A percentile compares a stretch with the other conserved stretches of the same genome.
These are phyloP conservation scores for Ctenoplectra terminalis DNA, from an alignment of 1,140 invertebrate species.

Conservation along the genomic window DNA sequence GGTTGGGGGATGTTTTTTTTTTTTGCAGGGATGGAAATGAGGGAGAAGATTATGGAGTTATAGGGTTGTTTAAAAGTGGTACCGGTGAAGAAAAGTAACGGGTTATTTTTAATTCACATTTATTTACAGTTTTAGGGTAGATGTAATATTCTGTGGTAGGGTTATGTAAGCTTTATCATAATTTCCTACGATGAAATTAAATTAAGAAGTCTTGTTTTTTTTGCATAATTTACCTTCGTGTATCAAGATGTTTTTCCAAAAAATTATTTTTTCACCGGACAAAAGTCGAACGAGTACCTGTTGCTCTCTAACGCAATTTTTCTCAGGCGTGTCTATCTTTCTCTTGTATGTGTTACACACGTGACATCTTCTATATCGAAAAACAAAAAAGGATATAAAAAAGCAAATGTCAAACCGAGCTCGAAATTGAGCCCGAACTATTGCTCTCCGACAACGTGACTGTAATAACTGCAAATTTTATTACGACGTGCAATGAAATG, in stretches of 20 bases:
- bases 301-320: slow-evolving; percentile 25
- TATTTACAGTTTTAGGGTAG: too few species aligned
- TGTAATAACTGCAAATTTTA: slow-evolving; percentile 12
- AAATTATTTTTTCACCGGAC: not conserved
- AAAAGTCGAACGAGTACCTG: slow-evolving; percentile 19
- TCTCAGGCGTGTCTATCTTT: slow-evolving; percentile 4
- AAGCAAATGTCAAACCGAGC: not conserved
- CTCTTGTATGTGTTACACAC: too few species aligned
- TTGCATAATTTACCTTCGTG: too few species aligned
- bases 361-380: not conserved
- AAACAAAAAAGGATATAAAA: not conserved
- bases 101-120: not conserved
- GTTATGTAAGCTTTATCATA: too few species aligned
- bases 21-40: too few species aligned
- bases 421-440: slow-evolving; percentile 1
- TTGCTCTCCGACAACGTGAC: not conserved
- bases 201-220: too few species aligned
- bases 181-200: too few species aligned
- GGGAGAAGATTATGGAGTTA: not conserved
- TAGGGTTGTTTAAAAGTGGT: not conserved
- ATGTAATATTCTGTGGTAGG: too few species aligned
- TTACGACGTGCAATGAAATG: not conserved
- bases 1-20: not conserved
- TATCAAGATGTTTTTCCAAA: too few species aligned
- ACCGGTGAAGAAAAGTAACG: not conserved